These are phyloP conservation scores for Ophiodon elongatus DNA, from an alignment of 2,113 vertebrate species.

Conservation along the genomic window DNA sequence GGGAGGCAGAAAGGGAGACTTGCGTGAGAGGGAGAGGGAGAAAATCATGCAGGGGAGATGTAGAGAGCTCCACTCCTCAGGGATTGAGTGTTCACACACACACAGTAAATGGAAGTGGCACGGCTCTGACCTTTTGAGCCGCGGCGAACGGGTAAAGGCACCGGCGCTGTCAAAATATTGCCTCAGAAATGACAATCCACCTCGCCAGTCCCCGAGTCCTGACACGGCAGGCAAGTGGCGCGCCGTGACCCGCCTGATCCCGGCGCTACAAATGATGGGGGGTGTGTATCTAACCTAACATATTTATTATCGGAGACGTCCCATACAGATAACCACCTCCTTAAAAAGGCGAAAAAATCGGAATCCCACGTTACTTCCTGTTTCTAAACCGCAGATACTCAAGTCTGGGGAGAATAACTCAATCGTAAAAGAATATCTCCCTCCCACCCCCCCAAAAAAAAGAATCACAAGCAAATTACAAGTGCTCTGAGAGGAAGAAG, in stretches of 20 bases:
- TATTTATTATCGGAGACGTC: slow-evolving; percentile 77
- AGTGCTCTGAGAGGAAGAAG: slow-evolving; percentile 81
- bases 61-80: slow-evolving; percentile 71
- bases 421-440: slow-evolving; percentile 81
- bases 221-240: slow-evolving; percentile 80
- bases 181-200: slow-evolving; percentile 87
- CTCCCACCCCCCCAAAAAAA: neutral
- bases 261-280: slow-evolving; percentile 78
- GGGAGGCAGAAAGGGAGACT: slow-evolving; percentile 57
- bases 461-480: slow-evolving; percentile 87
- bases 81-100: slow-evolving; percentile 83
- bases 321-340: slow-evolving; percentile 68
- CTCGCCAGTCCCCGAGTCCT: slow-evolving; percentile 79
- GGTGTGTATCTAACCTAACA: slow-evolving; percentile 71
- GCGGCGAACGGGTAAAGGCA: slow-evolving; percentile 76
- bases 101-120: slow-evolving; percentile 85
- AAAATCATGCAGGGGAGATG: slow-evolving; percentile 42
- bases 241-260: slow-evolving; percentile 80
- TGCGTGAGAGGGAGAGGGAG: slow-evolving; percentile 12
- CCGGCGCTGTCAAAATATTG: slow-evolving; percentile 86
- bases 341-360: slow-evolving; percentile 36
- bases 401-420: slow-evolving; percentile 79
- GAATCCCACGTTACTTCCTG: slow-evolving; percentile 8
- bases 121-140: slow-evolving; percentile 86
- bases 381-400: slow-evolving; percentile 45